Conservation (phyloP, 1,140 invertebrate genomes). For the Drosophila pseudoobscura region DNA sequence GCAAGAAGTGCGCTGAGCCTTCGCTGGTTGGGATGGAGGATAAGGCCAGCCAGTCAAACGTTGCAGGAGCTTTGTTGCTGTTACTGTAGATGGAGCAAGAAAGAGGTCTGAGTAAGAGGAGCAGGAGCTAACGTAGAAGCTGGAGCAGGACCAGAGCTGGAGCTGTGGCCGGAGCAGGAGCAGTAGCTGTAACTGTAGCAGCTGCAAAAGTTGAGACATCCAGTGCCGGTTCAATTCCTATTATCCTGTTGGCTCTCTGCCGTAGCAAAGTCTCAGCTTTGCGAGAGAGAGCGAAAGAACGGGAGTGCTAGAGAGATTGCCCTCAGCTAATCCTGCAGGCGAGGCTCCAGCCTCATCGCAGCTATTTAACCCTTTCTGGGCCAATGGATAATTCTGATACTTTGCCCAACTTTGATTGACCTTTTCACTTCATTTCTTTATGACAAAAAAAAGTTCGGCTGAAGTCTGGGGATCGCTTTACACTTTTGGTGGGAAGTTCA, state of each 20-base stretch:
- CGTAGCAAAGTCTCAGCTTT: conserved; percentile 34
- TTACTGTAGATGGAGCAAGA: too few relatives aligned
- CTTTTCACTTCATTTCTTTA: conserved; percentile 40
- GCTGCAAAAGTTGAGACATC: conserved; percentile 68
- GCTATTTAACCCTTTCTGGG: conserved; percentile 45
- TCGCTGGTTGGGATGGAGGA: conserved; percentile 4
- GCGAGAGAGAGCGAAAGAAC: conserved; percentile 9
- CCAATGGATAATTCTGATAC: conserved; percentile 38
- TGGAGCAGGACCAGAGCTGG: background rate
- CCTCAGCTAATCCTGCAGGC: conserved; percentile 25
- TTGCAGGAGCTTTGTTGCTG: conserved; percentile 34
- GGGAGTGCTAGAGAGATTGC: background rate
- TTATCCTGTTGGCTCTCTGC: conserved; percentile 62
- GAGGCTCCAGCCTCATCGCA: background rate
- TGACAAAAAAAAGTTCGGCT: conserved; percentile 11
- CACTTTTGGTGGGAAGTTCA: background rate
- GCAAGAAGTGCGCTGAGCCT: conserved; percentile 10
- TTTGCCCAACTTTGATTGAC: conserved; percentile 45
- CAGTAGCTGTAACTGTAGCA: conserved; percentile 1
- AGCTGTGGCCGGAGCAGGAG: background rate
- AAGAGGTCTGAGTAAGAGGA: background rate
- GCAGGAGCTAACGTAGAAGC: background rate
- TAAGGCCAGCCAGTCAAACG: conserved; percentile 48
- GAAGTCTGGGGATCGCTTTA: conserved; percentile 21
- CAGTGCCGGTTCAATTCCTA: conserved; percentile 63